Conservation (phyloP, 2,797 vertebrate species). For the Microcaecilia unicolor region DNA sequence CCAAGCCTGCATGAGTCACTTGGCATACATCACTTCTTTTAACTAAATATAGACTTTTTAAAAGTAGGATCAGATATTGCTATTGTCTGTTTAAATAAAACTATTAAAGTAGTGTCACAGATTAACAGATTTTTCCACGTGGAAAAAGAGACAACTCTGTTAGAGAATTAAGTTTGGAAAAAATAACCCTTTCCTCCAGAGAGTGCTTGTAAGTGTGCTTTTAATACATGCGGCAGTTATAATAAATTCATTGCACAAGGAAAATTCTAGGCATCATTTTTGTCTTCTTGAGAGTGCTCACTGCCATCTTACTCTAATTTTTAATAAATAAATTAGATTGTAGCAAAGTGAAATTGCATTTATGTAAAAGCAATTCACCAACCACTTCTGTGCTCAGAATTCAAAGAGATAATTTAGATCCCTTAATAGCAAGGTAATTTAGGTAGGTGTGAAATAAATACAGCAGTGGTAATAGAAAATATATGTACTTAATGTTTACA, state of each 20-base stretch:
- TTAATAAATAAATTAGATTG: conserved; percentile 49
- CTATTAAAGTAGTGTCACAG: conserved; percentile 31
- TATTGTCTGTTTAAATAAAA: conserved; percentile 26
- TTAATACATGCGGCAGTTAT: conserved; percentile 34
- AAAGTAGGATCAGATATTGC: conserved; percentile 41
- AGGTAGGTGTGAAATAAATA: conserved; percentile 48
- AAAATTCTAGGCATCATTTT: conserved; percentile 55
- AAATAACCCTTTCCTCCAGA: conserved; percentile 42
- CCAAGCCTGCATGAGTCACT: conserved; percentile 25
- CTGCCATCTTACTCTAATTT: conserved; percentile 37
- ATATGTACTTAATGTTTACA: conserved; percentile 54
- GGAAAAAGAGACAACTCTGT: conserved; percentile 43
- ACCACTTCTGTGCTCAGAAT: conserved; percentile 67
- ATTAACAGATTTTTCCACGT: conserved; percentile 41
- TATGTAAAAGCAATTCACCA: conserved; percentile 75
- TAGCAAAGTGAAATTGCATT: conserved; percentile 58
- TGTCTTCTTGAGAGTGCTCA: conserved; percentile 57
- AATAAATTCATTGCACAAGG: conserved; percentile 57
- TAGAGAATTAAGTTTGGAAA: no score
- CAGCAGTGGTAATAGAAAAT: conserved; percentile 57
- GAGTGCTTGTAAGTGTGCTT: no score
- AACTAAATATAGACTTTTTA: conserved; percentile 9
- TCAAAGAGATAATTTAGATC: conserved; percentile 72
- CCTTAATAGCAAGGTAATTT: conserved; percentile 68
- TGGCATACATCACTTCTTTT: no score